phyloP scores from a whole-genome alignment of 1,140 invertebrate genomes.

The Elysia chlorotica region DNA sequence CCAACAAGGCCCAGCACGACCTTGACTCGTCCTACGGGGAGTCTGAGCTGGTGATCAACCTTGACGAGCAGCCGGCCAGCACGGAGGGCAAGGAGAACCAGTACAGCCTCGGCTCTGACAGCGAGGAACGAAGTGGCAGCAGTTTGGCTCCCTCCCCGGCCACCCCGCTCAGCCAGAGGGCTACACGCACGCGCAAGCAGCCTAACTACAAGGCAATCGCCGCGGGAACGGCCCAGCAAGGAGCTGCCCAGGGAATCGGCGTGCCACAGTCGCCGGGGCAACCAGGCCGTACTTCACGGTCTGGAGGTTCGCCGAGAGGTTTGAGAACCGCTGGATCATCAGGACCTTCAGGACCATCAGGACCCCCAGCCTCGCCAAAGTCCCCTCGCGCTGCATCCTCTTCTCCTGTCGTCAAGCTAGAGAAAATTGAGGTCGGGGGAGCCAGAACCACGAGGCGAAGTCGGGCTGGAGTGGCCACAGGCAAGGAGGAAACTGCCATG shows the following conservation, averaged over 20 bases:
- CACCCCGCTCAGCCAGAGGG: constrained; percentile 23
- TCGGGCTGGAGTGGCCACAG: background rate
- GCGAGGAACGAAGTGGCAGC: constrained; percentile 17
- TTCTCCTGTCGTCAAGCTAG: constrained; percentile 47
- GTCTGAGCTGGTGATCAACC: constrained; percentile 29
- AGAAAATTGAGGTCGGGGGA: constrained; percentile 34
- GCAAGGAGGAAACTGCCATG: constrained; percentile 7
- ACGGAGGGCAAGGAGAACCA: constrained; percentile 26
- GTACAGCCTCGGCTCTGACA: constrained; percentile 22
- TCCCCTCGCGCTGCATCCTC: too few relatives aligned
- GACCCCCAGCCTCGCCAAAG: constrained; percentile 32
- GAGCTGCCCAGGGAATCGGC: constrained; percentile 28
- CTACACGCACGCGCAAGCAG: constrained; percentile 31
- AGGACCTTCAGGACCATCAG: constrained; percentile 34
- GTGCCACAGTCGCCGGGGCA: too few relatives aligned
- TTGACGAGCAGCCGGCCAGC: constrained; percentile 25
- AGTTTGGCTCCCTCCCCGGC: constrained; percentile 4
- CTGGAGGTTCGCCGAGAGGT: constrained; percentile 30
- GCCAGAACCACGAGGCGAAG: constrained; percentile 21
- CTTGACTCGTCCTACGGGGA: constrained; percentile 29
- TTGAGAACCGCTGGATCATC: too few relatives aligned
- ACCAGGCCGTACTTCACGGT: constrained; percentile 23
- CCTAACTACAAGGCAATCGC: constrained; percentile 45
- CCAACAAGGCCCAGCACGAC: constrained; percentile 21
- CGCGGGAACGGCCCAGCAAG: constrained; percentile 35